phyloP scores from a whole-genome alignment of 1,140 invertebrate genomes.

The Eumaeus atala region DNA sequence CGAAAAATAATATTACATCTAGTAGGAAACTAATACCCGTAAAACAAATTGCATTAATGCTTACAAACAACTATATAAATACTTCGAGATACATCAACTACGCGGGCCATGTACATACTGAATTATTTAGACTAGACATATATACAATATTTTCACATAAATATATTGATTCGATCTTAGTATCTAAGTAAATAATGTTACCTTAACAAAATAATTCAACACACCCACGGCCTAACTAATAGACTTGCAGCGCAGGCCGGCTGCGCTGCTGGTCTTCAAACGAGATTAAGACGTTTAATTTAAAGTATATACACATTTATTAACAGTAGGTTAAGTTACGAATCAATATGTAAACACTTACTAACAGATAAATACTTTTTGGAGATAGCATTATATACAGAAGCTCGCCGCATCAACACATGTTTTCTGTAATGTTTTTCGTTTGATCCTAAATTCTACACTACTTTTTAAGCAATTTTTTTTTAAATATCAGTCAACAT shows the following conservation, averaged over 20 bases:
- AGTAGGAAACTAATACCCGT: conserved; percentile 74
- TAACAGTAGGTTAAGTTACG: conserved; percentile 24
- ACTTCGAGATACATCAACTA: conserved; percentile 16
- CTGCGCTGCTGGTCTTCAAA: background rate
- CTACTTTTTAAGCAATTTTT: background rate
- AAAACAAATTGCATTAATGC: conserved; percentile 65
- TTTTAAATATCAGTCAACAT: conserved; percentile 3
- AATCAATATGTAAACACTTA: conserved; percentile 43
- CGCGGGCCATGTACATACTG: conserved; percentile 30
- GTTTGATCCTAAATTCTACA: conserved; percentile 17
- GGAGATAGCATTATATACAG: conserved; percentile 64
- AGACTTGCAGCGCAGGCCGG: background rate
- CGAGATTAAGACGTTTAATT: background rate
- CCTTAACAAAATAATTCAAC: conserved; percentile 11
- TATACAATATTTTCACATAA: conserved; percentile 12
- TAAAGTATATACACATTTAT: conserved; percentile 16
- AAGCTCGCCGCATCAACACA: conserved; percentile 52
- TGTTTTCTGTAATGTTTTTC: conserved; percentile 25
- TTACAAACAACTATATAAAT: conserved; percentile 20
- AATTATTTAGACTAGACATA: conserved; percentile 26
- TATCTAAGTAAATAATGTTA: conserved; percentile 3
- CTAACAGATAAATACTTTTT: conserved; percentile 66
- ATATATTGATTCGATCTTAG: conserved; percentile 2
- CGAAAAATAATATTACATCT: conserved; percentile 62
- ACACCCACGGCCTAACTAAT: conserved; percentile 13